Conservation (phyloP, 2,888 invertebrate genomes). For the Volucella zonaria region DNA sequence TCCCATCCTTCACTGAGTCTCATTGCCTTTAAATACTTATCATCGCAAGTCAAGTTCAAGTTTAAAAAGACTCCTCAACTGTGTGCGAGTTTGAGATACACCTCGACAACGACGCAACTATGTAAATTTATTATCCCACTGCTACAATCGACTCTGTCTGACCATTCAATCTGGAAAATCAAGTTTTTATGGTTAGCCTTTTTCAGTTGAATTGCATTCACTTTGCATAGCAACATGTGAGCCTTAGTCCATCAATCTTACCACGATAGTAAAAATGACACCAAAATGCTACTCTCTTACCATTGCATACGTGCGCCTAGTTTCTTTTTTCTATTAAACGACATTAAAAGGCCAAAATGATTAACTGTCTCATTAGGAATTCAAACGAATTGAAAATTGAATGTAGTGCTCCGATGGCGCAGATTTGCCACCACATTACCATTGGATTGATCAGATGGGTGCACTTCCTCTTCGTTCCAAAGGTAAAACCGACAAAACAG, state of each 20-base stretch:
- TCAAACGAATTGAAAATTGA: constrained; percentile 10
- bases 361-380: constrained; percentile 14
- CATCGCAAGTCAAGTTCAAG: constrained; percentile 25
- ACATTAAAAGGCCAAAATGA: not conserved
- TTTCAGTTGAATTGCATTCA: not conserved
- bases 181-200: constrained; percentile 6
- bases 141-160: not conserved
- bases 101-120: not conserved
- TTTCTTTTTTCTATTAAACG: not conserved
- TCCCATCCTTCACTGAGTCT: not conserved
- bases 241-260: not conserved
- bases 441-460: not conserved
- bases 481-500: too few relatives aligned
- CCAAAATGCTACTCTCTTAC: not conserved
- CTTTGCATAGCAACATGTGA: constrained; percentile 1
- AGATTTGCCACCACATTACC: not conserved
- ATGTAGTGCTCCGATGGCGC: not conserved
- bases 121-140: constrained; percentile 2
- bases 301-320: not conserved
- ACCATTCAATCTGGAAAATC: constrained; percentile 9
- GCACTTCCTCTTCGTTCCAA: not conserved
- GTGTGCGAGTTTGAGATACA: not conserved
- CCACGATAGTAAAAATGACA: too few relatives aligned
- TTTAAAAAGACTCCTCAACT: not conserved
- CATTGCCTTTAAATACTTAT: not conserved